A percentile compares a stretch with the other conserved stretches of the same genome.
phyloP scores from a whole-genome alignment of 2,113 vertebrate species.

The Procavia capensis region DNA sequence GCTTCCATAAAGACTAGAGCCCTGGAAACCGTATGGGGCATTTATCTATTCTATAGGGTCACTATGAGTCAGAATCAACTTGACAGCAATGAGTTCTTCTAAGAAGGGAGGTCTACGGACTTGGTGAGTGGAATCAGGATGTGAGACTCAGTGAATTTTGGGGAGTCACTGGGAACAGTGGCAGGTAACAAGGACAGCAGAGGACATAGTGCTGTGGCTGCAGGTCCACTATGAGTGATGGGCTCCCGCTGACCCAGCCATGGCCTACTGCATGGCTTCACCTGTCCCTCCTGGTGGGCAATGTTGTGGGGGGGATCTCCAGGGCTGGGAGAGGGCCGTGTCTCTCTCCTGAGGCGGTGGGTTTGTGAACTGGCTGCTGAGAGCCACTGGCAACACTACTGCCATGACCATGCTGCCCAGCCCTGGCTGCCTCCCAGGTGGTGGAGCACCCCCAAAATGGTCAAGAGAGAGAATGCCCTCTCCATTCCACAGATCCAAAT shows the following conservation, averaged over 20 bases:
- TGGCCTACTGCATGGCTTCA: not conserved
- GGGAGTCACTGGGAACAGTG: not conserved
- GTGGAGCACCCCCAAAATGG: not conserved
- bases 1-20: too few relatives aligned
- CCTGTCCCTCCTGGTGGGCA: not conserved
- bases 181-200: accelerated
- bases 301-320: not conserved
- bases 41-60: not conserved
- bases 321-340: not conserved
- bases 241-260: not conserved
- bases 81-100: not conserved
- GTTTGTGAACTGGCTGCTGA: not conserved
- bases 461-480: not conserved
- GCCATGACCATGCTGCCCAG: not conserved
- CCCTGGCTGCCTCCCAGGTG: not conserved
- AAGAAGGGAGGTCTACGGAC: not conserved
- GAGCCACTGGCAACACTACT: not conserved
- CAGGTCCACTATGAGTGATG: accelerated
- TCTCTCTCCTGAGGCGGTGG: not conserved
- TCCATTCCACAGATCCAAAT: not conserved
- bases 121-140: not conserved
- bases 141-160: not conserved
- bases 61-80: not conserved
- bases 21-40: not conserved
- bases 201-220: not conserved